Evolutionary conservation across 2,113 vertebrate genomes (phyloP).

Genomic region (Apistogramma diplotaenia): DNA sequence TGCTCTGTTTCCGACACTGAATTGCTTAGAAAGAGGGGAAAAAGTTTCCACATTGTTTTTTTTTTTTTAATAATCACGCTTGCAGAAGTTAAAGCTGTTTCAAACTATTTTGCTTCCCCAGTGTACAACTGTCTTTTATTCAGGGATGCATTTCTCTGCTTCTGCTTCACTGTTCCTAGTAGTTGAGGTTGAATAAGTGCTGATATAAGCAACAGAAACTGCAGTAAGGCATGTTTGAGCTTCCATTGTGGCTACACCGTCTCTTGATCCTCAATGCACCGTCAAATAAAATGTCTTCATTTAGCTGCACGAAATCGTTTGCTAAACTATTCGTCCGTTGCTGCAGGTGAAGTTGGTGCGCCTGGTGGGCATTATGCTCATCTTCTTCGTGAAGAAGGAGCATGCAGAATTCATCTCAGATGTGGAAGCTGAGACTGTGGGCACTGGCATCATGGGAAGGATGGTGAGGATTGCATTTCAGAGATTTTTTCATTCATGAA

Average conservation of each 20-base stretch:
- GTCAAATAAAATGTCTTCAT: background rate
- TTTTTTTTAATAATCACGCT: background rate
- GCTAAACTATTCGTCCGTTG: background rate
- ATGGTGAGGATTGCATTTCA: constrained; percentile 82
- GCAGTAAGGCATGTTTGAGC: background rate
- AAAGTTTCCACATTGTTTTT: background rate
- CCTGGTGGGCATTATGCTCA: constrained; percentile 94
- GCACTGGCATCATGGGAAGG: constrained; percentile 98
- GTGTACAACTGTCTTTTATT: background rate
- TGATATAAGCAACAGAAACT: background rate
- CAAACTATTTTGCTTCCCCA: background rate
- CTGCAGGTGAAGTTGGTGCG: constrained; percentile 88
- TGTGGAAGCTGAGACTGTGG: constrained; percentile 89
- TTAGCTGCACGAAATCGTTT: background rate
- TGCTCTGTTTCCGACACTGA: background rate
- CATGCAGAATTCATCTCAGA: constrained; percentile 86
- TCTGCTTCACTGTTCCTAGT: background rate
- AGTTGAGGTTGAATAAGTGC: background rate
- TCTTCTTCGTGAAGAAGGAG: constrained; percentile 89
- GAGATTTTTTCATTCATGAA: background rate
- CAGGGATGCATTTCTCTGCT: background rate
- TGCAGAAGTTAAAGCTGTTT: background rate
- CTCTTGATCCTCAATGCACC: background rate
- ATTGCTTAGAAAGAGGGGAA: background rate
- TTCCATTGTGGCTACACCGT: background rate